Evolutionary conservation across 2,797 vertebrate genomes (phyloP).

Genomic region (Ataeniobius toweri): DNA sequence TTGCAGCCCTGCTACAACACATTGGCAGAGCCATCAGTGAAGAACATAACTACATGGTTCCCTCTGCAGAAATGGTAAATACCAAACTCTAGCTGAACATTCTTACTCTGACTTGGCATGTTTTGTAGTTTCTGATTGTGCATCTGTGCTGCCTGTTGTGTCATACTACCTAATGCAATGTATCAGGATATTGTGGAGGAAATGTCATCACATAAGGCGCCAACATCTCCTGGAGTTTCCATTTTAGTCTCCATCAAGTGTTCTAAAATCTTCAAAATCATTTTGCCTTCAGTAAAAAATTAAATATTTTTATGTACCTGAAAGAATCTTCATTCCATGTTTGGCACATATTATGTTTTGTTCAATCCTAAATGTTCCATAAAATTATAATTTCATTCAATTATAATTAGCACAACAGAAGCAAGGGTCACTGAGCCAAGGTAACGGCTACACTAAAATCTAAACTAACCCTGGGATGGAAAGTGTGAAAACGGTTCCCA

Average conservation of each 20-base stretch:
- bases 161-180: not conserved
- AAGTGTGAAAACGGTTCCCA: not conserved
- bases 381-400: not conserved
- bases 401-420: not conserved
- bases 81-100: not conserved
- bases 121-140: not conserved
- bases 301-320: not conserved
- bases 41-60: not conserved
- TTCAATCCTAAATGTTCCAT: not conserved
- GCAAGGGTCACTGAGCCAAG: not conserved
- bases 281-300: not conserved
- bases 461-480: not conserved
- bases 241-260: not conserved
- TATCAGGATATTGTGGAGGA: not conserved
- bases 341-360: not conserved
- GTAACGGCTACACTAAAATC: not conserved
- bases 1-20: conserved; percentile 21
- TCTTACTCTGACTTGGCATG: not conserved
- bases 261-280: not conserved
- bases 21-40: not conserved
- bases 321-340: not conserved
- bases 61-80: conserved; percentile 39
- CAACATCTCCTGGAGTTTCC: not conserved
- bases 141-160: not conserved
- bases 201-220: not conserved